Evolutionary conservation across 2,113 vertebrate genomes (phyloP).

Genomic region (Pelodiscus sinensis): DNA sequence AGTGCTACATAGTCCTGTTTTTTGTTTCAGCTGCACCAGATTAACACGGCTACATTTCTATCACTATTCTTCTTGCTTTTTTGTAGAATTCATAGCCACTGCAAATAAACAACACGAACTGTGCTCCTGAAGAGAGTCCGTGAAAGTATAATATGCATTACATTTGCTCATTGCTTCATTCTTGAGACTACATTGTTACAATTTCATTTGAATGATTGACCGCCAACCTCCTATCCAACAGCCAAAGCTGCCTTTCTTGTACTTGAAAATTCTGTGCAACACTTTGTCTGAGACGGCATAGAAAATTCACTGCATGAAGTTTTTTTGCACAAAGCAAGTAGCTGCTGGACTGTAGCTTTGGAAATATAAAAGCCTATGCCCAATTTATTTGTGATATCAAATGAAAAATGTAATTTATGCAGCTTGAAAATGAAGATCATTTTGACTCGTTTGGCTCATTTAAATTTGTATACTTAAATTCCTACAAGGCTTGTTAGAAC

Average conservation of each 20-base stretch:
- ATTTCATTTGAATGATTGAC: slow-evolving; percentile 57
- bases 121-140: slow-evolving; percentile 44
- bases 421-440: slow-evolving; percentile 39
- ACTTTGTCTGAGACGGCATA: slow-evolving; percentile 2
- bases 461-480: slow-evolving; percentile 33
- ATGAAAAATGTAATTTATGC: slow-evolving; percentile 24
- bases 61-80: slow-evolving; percentile 40
- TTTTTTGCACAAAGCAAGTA: slow-evolving; percentile 45
- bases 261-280: slow-evolving; percentile 7
- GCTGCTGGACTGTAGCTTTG: background rate
- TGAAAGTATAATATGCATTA: slow-evolving; percentile 63
- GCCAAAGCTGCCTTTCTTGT: background rate
- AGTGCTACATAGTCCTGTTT: too few species aligned
- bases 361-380: slow-evolving; percentile 11
- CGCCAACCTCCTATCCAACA: slow-evolving; percentile 28
- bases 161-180: slow-evolving; percentile 52
- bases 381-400: slow-evolving; percentile 35
- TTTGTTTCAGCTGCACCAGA: too few species aligned
- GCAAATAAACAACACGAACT: slow-evolving; percentile 45
- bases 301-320: background rate
- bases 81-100: slow-evolving; percentile 16
- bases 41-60: too few species aligned
- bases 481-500: background rate
- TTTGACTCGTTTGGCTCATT: slow-evolving; percentile 25
- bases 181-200: slow-evolving; percentile 48